These are phyloP conservation scores for Nephrotoma flavescens DNA, from an alignment of 2,888 invertebrate species.

Conservation along the genomic window DNA sequence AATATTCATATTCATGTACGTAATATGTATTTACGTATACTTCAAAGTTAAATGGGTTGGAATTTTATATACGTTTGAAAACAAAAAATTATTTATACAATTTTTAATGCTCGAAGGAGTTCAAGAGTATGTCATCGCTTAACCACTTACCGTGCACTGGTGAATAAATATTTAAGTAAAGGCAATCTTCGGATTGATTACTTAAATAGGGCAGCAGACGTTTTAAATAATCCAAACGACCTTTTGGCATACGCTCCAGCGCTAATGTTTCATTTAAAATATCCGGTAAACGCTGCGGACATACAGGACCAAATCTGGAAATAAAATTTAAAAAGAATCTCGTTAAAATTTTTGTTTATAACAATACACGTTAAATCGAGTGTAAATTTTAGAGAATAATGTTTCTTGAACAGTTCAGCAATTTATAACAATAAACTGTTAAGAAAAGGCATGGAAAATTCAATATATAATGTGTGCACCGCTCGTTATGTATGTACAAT, in stretches of 20 bases:
- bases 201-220: constrained; percentile 73
- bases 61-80: background rate
- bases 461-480: background rate
- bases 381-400: background rate
- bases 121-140: too few relatives aligned
- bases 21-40: too few relatives aligned
- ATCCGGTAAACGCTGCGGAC: constrained; percentile 82
- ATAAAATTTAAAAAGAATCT: constrained; percentile 7
- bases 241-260: constrained; percentile 72
- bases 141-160: constrained; percentile 76
- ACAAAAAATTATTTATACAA: background rate
- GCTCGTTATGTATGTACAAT: background rate
- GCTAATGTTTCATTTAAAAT: constrained; percentile 72
- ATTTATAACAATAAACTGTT: background rate
- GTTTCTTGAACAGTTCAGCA: background rate
- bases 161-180: constrained; percentile 92
- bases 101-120: too few relatives aligned
- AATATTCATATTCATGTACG: too few relatives aligned
- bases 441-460: background rate
- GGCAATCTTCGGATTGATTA: constrained; percentile 93
- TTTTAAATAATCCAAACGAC: constrained; percentile 74
- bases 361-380: background rate
- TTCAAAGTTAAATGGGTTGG: background rate
- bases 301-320: constrained; percentile 68
- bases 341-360: too few relatives aligned